Percentiles rank a stretch among this genome's conserved stretches.
Conservation (phyloP, 2,113 vertebrate species). For the Limanda limanda region DNA sequence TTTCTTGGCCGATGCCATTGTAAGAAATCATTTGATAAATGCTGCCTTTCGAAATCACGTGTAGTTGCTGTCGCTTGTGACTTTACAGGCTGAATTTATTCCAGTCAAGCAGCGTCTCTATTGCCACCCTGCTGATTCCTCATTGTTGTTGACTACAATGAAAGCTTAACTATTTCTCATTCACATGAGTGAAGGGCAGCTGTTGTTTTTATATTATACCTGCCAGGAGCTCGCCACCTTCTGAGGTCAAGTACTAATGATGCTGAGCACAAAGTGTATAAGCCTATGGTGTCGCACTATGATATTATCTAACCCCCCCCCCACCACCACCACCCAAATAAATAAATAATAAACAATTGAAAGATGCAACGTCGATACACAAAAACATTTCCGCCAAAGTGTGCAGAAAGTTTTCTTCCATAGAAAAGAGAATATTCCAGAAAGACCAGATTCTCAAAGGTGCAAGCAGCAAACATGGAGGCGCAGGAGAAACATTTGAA, state of each 20-base stretch:
- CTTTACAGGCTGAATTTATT: slow-evolving; percentile 54
- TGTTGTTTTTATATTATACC: slow-evolving; percentile 61
- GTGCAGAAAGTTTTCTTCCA: no score
- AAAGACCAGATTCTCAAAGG: no score
- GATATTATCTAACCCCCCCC: neutral
- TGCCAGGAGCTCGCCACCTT: slow-evolving; percentile 46
- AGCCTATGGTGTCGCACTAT: neutral
- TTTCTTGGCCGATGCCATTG: slow-evolving; percentile 22
- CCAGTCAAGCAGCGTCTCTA: slow-evolving; percentile 36
- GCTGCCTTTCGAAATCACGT: slow-evolving; percentile 42
- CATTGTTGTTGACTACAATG: slow-evolving; percentile 59
- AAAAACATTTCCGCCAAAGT: no score
- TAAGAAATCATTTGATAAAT: slow-evolving; percentile 41
- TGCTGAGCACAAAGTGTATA: slow-evolving; percentile 34
- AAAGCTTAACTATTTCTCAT: slow-evolving; percentile 52
- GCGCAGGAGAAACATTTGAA: neutral
- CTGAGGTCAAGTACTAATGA: slow-evolving; percentile 48
- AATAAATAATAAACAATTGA: no score
- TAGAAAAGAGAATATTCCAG: no score
- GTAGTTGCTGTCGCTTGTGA: slow-evolving; percentile 45
- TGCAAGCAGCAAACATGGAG: no score
- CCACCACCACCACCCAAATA: no score
- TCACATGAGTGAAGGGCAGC: slow-evolving; percentile 60
- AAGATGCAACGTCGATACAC: no score
- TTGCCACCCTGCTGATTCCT: slow-evolving; percentile 48